A percentile compares a stretch with the other conserved stretches of the same genome.
phyloP scores from a whole-genome alignment of 2,113 vertebrate genomes.

The Takifugu flavidus region DNA sequence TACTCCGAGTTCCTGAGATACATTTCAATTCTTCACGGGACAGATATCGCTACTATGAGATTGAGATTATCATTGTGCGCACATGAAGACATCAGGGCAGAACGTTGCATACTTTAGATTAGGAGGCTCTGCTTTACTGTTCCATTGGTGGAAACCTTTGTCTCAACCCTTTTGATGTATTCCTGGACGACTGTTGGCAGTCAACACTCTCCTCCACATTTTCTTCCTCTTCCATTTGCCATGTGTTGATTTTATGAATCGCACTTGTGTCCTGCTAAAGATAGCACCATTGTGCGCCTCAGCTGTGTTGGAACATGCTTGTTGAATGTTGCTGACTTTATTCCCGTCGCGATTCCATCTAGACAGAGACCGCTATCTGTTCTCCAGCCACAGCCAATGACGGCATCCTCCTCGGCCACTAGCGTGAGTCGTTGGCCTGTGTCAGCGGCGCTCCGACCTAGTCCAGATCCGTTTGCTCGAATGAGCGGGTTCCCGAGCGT shows the following conservation, averaged over 20 bases:
- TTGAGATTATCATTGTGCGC: not conserved
- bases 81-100: not conserved
- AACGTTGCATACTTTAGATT: not conserved
- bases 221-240: not conserved
- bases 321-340: constrained; percentile 30
- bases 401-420: constrained; percentile 21
- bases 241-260: constrained; percentile 30
- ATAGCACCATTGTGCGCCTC: constrained; percentile 48
- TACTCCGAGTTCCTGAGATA: too few species aligned
- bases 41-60: not conserved
- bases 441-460: constrained; percentile 44
- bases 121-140: too few species aligned
- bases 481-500: constrained; percentile 37
- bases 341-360: constrained; percentile 15
- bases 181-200: constrained; percentile 16
- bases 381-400: constrained; percentile 31
- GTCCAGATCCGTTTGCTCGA: constrained; percentile 25
- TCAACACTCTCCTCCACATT: constrained; percentile 9
- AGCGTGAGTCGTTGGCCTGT: constrained; percentile 41
- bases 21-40: not conserved
- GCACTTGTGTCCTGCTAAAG: constrained; percentile 53
- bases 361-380: constrained; percentile 1
- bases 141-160: not conserved
- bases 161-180: not conserved
- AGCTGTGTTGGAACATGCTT: constrained; percentile 23